phyloP scores from a whole-genome alignment of 2,797 vertebrate genomes.

The Spheniscus humboldti region DNA sequence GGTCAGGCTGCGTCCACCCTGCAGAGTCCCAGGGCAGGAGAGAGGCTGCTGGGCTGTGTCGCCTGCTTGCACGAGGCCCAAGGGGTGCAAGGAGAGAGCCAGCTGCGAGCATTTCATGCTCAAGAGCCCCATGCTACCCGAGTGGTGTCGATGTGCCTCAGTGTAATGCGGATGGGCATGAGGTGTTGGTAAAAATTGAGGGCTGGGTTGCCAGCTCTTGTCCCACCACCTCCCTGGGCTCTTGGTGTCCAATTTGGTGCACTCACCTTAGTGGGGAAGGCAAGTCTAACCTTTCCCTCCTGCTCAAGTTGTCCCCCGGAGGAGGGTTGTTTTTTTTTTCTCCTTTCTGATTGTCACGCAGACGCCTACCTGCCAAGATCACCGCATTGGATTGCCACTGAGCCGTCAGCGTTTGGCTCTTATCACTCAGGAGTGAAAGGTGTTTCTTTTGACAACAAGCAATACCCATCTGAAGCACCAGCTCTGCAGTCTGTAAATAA shows the following conservation, averaged over 20 bases:
- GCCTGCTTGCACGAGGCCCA: neutral
- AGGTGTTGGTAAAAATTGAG: neutral
- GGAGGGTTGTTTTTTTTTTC: neutral
- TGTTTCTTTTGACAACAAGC: neutral
- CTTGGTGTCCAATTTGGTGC: neutral
- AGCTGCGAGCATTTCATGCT: neutral
- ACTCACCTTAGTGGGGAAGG: neutral
- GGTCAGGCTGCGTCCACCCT: neutral
- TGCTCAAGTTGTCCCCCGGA: neutral
- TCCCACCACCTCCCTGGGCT: neutral
- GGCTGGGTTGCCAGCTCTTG: neutral
- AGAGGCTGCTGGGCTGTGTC: neutral
- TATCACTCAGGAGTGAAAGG: neutral
- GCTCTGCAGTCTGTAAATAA: neutral
- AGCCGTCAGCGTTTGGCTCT: neutral
- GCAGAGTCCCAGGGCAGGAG: neutral
- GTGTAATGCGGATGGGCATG: fast-evolving
- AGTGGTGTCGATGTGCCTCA: neutral
- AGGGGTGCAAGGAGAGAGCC: neutral
- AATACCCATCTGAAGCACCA: neutral
- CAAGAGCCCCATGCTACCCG: fast-evolving
- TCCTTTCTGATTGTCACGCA: neutral
- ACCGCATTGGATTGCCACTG: fast-evolving
- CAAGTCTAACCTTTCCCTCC: neutral
- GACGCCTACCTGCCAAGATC: neutral